Evolutionary conservation across 2,113 vertebrate species (phyloP).

Genomic region (Malurus cyaneus): DNA sequence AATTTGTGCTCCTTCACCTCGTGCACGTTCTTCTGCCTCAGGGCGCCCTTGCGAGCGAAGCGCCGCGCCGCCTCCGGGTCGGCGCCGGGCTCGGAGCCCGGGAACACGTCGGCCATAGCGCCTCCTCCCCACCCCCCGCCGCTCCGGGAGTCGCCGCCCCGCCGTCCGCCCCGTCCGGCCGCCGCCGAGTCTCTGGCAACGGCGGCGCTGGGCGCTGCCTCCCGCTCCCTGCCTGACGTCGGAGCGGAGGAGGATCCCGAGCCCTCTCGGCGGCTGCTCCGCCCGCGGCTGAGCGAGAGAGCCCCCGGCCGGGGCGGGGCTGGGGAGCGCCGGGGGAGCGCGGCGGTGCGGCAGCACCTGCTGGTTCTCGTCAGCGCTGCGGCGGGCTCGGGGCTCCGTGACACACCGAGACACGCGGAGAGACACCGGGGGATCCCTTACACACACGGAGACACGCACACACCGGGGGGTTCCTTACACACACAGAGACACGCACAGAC

Average conservation of each 20-base stretch:
- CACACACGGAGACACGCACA: neutral
- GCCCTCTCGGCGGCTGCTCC: conserved; percentile 18
- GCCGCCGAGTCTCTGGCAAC: conserved; percentile 52
- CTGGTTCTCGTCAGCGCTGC: neutral
- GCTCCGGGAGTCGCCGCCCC: neutral
- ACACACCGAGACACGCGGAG: too few relatives aligned
- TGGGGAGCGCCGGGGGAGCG: neutral
- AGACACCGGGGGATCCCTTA: too few relatives aligned
- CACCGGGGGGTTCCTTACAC: too few relatives aligned
- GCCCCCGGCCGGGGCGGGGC: neutral
- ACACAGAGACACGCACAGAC: too few relatives aligned
- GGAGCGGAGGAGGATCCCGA: conserved; percentile 32
- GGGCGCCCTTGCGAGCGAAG: conserved; percentile 89
- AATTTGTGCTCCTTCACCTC: conserved; percentile 96
- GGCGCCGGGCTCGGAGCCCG: conserved; percentile 81
- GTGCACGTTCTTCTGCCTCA: conserved; percentile 93
- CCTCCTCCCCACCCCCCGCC: neutral
- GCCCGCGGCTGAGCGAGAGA: neutral
- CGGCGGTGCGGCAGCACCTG: neutral
- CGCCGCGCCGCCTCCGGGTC: conserved; percentile 81
- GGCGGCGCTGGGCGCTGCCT: conserved; percentile 39
- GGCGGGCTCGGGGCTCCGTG: too few relatives aligned
- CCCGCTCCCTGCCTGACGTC: conserved; percentile 54
- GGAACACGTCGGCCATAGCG: conserved; percentile 89
- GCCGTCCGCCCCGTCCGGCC: conserved; percentile 61